Percentiles rank a stretch among this genome's conserved stretches.
phyloP scores from a whole-genome alignment of 2,888 invertebrate genomes.

The Orthonychiurus folsomi region DNA sequence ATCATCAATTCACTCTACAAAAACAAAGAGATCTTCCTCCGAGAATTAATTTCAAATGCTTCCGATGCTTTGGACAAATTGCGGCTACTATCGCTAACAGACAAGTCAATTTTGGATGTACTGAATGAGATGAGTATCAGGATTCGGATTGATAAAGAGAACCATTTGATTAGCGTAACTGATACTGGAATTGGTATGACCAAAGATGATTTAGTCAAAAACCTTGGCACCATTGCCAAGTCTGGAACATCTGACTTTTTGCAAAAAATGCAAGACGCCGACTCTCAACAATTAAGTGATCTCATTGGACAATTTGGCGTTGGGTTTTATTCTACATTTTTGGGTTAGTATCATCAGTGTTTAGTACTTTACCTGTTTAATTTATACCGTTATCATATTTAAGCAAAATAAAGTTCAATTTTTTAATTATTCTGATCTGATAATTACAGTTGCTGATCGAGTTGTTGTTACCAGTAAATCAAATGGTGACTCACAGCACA shows the following conservation, averaged over 20 bases:
- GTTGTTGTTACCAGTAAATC: constrained; percentile 93
- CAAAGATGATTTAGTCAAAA: constrained; percentile 79
- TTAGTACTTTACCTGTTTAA: no score
- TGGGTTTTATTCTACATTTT: constrained; percentile 96
- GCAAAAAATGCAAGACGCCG: constrained; percentile 69
- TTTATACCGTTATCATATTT: no score
- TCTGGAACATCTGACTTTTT: constrained; percentile 95
- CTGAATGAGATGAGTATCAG: constrained; percentile 78
- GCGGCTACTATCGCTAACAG: constrained; percentile 81
- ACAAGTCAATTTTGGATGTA: constrained; percentile 64
- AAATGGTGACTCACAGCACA: constrained; percentile 85
- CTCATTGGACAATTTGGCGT: constrained; percentile 99
- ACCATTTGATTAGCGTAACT: constrained; percentile 80
- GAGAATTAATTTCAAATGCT: constrained; percentile 97
- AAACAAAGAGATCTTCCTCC: constrained; percentile 97
- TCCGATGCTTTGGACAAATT: constrained; percentile 99
- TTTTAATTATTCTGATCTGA: background rate
- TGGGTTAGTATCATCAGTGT: constrained; percentile 45
- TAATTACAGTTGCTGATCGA: constrained; percentile 69
- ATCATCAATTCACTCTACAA: constrained; percentile 98
- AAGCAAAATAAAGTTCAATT: background rate
- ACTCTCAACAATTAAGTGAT: constrained; percentile 71
- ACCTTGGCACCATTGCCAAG: constrained; percentile 96
- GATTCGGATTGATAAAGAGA: constrained; percentile 83
- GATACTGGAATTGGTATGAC: constrained; percentile 99